Base-by-base conservation (phyloP, 2,113 vertebrate species). In the Plecturocebus donacophilus region DNA sequence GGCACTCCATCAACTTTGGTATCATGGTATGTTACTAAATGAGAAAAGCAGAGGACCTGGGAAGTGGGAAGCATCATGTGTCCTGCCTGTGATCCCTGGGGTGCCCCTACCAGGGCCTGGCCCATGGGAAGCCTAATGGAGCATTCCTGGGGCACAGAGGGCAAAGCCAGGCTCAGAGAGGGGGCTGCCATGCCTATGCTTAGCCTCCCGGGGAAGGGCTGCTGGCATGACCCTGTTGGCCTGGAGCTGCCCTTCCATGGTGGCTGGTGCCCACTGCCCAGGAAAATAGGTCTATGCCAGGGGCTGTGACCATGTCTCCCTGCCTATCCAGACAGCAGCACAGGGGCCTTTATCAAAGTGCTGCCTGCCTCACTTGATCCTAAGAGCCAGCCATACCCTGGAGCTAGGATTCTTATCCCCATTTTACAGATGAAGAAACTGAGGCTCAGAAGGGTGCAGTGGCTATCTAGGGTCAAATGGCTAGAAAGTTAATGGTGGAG, bases 341-440 rank as follows among this genome's bases (percentile, higher is more conserved):
- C 27, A 70, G 64, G 38, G 23, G 2, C 38, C n/a, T 76, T 77
- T 76, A 23, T 30, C 21, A 27, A 56, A 76, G 42, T 93, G 40
- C 35, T 45, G 45, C 2, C 54, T 11, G 14, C 42, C 79, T 89
- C 73, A 68, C 23, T 84, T 40, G 61, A 20, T 73, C 16, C 30
- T 79, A 42, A 54, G 4, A 56, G 90, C 32, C 16, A 42, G 25
- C 42, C 45, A 76, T 30, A 10, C 7, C 27, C 38, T 66, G 64
- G 20, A 82, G 66, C 58, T 81, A 64, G 35, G 61, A 27, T 88
- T 90, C 79, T 84, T 49, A 58, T 17, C 21, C 21, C 35, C 40
- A 13, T 86, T 92, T 92, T 94, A 38, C 4, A 42, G 40, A 84
- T 45, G 84, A 89, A 79, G 80, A 93, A 71, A 96, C 38, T 20